Evolutionary conservation across 2,113 vertebrate species (phyloP), one percentile per base, ranked within the genome.

Genomic region (Plestiodon gilberti): DNA sequence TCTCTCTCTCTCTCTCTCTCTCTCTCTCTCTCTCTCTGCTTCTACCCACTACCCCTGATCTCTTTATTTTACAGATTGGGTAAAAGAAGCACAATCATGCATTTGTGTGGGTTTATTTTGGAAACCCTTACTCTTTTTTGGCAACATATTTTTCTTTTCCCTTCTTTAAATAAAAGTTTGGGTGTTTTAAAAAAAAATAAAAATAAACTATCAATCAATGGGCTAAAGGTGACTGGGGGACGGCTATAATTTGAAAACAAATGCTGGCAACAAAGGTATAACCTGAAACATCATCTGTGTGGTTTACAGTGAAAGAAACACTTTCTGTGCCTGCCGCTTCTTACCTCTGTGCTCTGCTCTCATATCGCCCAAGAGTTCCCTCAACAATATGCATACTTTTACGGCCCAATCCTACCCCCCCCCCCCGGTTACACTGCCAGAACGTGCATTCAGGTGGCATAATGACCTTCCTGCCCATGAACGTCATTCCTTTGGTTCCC

Each of bases 101-200:
- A 87, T 90, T 94, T 93, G 87, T 84, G 86, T 89, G 83, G 73
- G 84, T 89, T 95, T 91, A 83, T 95, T 89, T 86, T 93, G 91
- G 91, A 93, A 93, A 93, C 89, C 87, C 87, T 93, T 92, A 89
- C 70, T 93, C 15, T 86, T 52, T 92, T 18, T 88, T 95, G n/a
- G 89, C 91, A 94, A 94, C 81, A 89, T 91, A 88, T 94, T 95
- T 95, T 91, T 88, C 89, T 92, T 95, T 95, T 94, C 93, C 82
- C 82, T 93, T 83, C 83, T 86, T 84, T 92, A 91, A 90, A 90
- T 92, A 89, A 93, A 91, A 92, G 78, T 15, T 57, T 92, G 85
- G 43, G 43, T 90, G 93, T 94, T 86, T 38, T 33, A 15, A 25
- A 35, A 9, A 65, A 17, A 8, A 38, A 2, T 40, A 40, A 38